Evolutionary conservation across 2,888 invertebrate genomes (phyloP), one percentile per base, ranked within the genome.

Genomic region (Enoplolaimus lenunculus): DNA sequence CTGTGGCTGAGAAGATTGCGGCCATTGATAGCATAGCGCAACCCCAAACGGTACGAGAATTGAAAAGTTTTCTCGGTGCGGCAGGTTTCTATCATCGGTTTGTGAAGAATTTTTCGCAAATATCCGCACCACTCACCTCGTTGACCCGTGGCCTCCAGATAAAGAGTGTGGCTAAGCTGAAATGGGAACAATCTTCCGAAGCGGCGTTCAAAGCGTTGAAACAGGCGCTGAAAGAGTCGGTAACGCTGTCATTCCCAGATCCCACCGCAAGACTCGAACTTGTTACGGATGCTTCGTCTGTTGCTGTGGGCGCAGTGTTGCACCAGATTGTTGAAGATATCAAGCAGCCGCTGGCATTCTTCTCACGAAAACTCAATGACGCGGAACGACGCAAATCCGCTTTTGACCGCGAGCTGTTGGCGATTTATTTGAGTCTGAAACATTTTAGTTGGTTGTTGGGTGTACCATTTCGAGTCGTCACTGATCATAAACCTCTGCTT

Each of bases 361-460:
- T 16, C 28, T 62, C 62, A 26, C 28, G 62, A 13, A 62, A 62
- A n/a, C n/a, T 62, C 7, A 62, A 13, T 13, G 13, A 26, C 16
- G 13, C 7, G 7, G 62, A 62, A 62, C 7, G 62, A 13, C 7
- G 28, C 7, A 62, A 62, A 31, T 62, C n/a, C n/a, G n/a, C n/a
- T n/a, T n/a, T n/a, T n/a, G n/a, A n/a, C n/a, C n/a, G n/a, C n/a
- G n/a, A n/a, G n/a, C n/a, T n/a, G n/a, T n/a, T n/a, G n/a, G n/a
- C n/a, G n/a, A n/a, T n/a, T n/a, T n/a, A n/a, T n/a, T n/a, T 29
- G n/a, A 13, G 31, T 62, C 62, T 62, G 16, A 62, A n/a, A n/a
- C 62, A 62, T 31, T 62, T 62, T 31, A 62, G 28, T 31, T 62
- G 62, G 62, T 62, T 62, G n/a, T 31, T 62, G 29, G 62, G 62